Evolutionary conservation across 2,888 invertebrate genomes (phyloP).

Genomic region (Idaea dimidiata): DNA sequence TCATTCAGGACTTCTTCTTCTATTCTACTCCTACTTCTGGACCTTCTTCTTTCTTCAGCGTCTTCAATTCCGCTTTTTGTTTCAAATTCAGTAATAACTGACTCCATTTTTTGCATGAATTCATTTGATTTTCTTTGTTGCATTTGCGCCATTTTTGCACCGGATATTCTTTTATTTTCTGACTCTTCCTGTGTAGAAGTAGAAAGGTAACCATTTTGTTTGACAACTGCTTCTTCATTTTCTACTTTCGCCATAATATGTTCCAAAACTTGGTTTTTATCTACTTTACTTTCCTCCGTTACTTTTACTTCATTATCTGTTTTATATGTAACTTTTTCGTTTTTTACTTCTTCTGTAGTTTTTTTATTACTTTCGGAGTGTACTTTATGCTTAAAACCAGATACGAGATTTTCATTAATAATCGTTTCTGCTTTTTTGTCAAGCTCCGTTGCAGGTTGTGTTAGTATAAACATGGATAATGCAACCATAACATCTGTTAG

Average conservation of each 20-base stretch:
- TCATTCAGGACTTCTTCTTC: conserved; percentile 51
- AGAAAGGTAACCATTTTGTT: conserved; percentile 1
- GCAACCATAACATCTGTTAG: conserved; percentile 74
- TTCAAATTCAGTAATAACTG: conserved; percentile 67
- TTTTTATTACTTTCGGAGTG: conserved; percentile 15
- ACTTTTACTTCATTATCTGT: conserved; percentile 4
- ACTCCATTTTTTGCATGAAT: conserved; percentile 60
- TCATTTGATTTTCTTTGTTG: conserved; percentile 61
- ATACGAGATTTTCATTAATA: conserved; percentile 27
- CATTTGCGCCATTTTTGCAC: conserved; percentile 64
- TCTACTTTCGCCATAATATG: conserved; percentile 12
- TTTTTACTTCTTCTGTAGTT: conserved; percentile 14
- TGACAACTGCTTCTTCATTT: conserved; percentile 9
- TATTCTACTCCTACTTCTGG: conserved; percentile 52
- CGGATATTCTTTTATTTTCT: conserved; percentile 40
- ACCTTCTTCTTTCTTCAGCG: conserved; percentile 40
- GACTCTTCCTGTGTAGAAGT: conserved; percentile 8
- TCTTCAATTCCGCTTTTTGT: conserved; percentile 52
- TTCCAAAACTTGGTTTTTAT: conserved; percentile 12
- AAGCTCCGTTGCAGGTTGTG: conserved; percentile 42
- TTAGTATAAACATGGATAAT: conserved; percentile 60
- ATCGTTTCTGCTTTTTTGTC: conserved; percentile 26
- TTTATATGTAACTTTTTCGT: conserved; percentile 13
- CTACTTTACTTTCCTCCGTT: not conserved
- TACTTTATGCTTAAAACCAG: conserved; percentile 25